These are phyloP conservation scores for Calephelis virginiensis DNA, from an alignment of 1,140 invertebrate species.

Conservation along the genomic window DNA sequence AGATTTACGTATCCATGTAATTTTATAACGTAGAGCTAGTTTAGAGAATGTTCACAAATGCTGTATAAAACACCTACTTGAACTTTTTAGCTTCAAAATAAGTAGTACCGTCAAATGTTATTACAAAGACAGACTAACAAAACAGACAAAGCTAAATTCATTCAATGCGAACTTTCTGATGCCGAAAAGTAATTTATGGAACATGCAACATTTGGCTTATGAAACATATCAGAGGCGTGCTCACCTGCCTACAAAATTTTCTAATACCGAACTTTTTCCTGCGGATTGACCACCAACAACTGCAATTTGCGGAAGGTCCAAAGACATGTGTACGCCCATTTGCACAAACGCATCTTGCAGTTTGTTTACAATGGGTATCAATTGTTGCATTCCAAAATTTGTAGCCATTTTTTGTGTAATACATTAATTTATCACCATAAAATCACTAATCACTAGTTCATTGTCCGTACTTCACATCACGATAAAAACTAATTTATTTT, in stretches of 20 bases:
- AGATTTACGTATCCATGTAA: neutral
- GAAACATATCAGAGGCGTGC: conserved; percentile 3
- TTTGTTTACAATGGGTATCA: conserved; percentile 99
- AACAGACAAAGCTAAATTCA: neutral
- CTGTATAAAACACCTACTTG: neutral
- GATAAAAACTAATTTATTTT: conserved; percentile 71
- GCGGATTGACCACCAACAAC: conserved; percentile 99
- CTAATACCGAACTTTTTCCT: conserved; percentile 98
- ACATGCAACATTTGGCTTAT: neutral
- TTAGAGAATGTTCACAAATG: neutral
- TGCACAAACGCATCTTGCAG: conserved; percentile 99
- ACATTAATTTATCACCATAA: conserved; percentile 62
- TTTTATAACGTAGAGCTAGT: neutral
- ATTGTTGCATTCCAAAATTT: conserved; percentile 96
- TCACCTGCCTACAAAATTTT: conserved; percentile 99
- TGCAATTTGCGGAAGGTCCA: conserved; percentile 99
- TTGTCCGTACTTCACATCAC: conserved; percentile 58
- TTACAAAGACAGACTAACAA: neutral
- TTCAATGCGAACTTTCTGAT: neutral
- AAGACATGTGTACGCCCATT: conserved; percentile 96
- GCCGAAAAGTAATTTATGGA: neutral
- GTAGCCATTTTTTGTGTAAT: conserved; percentile 79
- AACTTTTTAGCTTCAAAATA: neutral
- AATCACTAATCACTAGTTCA: conserved; percentile 64
- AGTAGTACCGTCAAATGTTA: neutral